Evolutionary conservation across 92 coral and sea anemone species (phyloP), one percentile per base, ranked within the genome.

Genomic region (Paramuricea clavata): DNA sequence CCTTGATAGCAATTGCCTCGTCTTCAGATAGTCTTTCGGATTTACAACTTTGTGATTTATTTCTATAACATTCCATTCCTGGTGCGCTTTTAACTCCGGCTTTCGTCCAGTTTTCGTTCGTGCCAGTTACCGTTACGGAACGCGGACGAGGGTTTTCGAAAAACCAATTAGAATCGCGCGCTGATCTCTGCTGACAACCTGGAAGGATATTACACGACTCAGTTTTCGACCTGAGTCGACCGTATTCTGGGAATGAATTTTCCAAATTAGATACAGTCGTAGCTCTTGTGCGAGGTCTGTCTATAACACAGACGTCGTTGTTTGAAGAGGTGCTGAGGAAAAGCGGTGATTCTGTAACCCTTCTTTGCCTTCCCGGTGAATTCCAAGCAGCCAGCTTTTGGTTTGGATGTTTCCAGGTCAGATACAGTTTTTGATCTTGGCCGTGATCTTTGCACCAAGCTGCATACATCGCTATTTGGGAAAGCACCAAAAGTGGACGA

Each of bases 1-100:
- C 98, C 87, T 92, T 94, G 44, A 95, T 95, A 42, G 95, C 88
- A 78, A 92, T 44, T 0, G 97, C 86, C 61, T 95, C 98, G 59
- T 95, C 98, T 93, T 94, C 91, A 2, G 94, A 94, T 30, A 94
- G 85, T 16, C 22, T 12, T 19, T 5, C 59, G 22, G 76, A 70
- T 33, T 70, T 12, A 6, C 25, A 12, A 26, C 76, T 39, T 1
- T 0, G 16, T 23, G 35, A 16, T n/a, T 65, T 62, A 15, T 35
- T 42, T 5, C 49, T 2, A 26, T 15, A 6, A 11, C 19, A 36
- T 31, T 74, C 64, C 27, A 49, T 15, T 47, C 42, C 89, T 0
- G 39, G 77, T 30, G 85, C 39, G n/a, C 72, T 31, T 6, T 43
- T 17, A 26, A 26, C 41, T 15, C 16, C 15, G 2, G 11, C 12